Evolutionary conservation across 1,140 invertebrate species (phyloP), one percentile per base, ranked within the genome.

Genomic region (Drosophila albomicans): DNA sequence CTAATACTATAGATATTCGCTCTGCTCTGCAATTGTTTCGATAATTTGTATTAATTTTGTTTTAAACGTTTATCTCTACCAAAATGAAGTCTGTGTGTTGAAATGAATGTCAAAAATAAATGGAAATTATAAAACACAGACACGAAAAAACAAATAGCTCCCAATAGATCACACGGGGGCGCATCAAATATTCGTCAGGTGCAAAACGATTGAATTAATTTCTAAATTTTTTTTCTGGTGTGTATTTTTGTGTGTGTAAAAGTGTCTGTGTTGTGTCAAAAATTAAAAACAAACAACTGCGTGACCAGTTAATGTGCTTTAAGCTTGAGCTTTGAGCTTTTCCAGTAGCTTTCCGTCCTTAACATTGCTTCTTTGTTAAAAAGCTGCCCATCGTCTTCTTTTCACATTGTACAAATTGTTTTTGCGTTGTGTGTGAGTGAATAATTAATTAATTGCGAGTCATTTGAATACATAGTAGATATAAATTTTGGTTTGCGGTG

Each of bases 121-220:
- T 25, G 41, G 51, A 66, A 32, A 74, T 62, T 57, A 79, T 45
- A 56, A 62, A 78, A 87, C 65, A 79, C 73, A 81, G 69, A 76
- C 72, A 63, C 49, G 59, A 69, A 13, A 75, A 81, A 16, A 71
- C 48, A 69, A 82, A 66, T 32, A 64, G 61, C 52, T 41, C 57
- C 69, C 71, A 75, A 49, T 80, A 67, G 51, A 48, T 64, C 66
- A 61, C 75, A 79, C 58, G 45, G 43, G 25, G n/a, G 58, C 52
- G 72, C 72, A 75, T 75, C 59, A 58, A 58, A 58, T 52, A 15
- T 59, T 32, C 57, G 41, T n/a, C n/a, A 46, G 62, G n/a, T 56
- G 51, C 20, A 48, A 6, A 48, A 8, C 46, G 16, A 20, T 48
- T 48, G 2, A 16, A 16, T 16, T 13, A 10, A 38, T 46, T 49